These are phyloP conservation scores for Actinernus sp. DNA, from an alignment of 92 coral and sea anemone species.

Conservation along the genomic window DNA sequence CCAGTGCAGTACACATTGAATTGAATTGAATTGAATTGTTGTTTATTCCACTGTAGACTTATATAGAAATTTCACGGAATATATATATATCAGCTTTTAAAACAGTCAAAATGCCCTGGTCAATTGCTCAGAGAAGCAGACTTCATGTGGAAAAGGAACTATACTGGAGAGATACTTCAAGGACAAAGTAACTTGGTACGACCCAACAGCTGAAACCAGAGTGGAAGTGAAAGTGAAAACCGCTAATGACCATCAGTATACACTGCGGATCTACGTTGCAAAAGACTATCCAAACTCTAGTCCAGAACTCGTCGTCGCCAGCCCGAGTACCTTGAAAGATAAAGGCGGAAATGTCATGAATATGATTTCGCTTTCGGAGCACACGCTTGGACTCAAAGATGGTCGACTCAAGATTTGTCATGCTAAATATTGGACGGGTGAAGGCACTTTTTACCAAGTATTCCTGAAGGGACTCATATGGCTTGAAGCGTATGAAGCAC, in stretches of 20 bases:
- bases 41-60: too few relatives aligned
- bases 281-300: constrained; percentile 80
- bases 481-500: too few relatives aligned
- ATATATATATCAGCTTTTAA: not conserved
- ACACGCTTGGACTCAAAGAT: constrained; percentile 45
- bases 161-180: constrained; percentile 51
- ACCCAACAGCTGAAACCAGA: constrained; percentile 53
- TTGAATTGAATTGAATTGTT: too few relatives aligned
- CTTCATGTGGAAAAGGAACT: constrained; percentile 59
- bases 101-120: constrained; percentile 68
- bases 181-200: constrained; percentile 69
- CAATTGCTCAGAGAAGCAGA: constrained; percentile 47
- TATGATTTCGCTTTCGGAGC: constrained; percentile 5
- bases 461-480: too few relatives aligned
- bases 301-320: constrained; percentile 68
- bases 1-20: too few relatives aligned
- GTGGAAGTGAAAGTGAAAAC: constrained; percentile 72
- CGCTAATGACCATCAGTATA: constrained; percentile 55
- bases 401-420: constrained; percentile 51
- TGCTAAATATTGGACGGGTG: too few relatives aligned
- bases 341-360: constrained; percentile 21
- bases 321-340: constrained; percentile 37
- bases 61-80: too few relatives aligned
- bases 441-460: too few relatives aligned
- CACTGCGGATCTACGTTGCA: constrained; percentile 67